These are phyloP conservation scores for Poecile montanus DNA, from an alignment of 2,797 vertebrate species.

Conservation along the genomic window DNA sequence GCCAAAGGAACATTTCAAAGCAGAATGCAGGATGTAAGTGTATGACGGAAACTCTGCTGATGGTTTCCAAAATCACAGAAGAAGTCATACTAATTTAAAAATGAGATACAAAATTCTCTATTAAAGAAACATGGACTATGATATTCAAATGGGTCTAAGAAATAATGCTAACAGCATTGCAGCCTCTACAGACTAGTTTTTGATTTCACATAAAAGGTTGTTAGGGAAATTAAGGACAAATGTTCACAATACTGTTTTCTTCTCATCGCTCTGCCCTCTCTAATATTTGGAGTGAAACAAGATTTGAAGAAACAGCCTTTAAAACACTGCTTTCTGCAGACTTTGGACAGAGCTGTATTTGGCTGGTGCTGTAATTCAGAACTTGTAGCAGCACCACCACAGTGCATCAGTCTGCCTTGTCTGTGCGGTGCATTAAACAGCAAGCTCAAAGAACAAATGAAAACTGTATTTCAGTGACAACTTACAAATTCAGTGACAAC, in stretches of 20 bases:
- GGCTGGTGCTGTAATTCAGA: rapidly evolving
- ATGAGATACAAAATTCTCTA: not conserved
- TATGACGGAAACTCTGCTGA: not conserved
- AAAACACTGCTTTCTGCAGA: not conserved
- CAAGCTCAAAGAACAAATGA: not conserved
- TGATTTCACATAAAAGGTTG: not conserved
- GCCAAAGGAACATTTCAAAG: slow-evolving; percentile 21
- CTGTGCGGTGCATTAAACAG: rapidly evolving
- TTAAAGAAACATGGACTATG: not conserved
- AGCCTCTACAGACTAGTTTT: not conserved
- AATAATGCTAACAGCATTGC: not conserved
- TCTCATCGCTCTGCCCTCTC: rapidly evolving
- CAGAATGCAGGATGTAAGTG: not conserved
- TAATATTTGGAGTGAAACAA: not conserved
- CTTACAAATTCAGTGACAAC: too few relatives aligned
- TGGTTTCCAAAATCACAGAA: not conserved
- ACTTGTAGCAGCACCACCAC: rapidly evolving
- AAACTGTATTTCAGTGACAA: not conserved
- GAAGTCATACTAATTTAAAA: not conserved
- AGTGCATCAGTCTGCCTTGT: not conserved
- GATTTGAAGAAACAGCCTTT: not conserved
- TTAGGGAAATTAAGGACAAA: not conserved
- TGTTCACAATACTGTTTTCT: not conserved
- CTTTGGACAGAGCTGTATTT: not conserved
- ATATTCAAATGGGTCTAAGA: not conserved